phyloP scores from a whole-genome alignment of 2,797 vertebrate species.

The Macroramphosus scolopax region DNA sequence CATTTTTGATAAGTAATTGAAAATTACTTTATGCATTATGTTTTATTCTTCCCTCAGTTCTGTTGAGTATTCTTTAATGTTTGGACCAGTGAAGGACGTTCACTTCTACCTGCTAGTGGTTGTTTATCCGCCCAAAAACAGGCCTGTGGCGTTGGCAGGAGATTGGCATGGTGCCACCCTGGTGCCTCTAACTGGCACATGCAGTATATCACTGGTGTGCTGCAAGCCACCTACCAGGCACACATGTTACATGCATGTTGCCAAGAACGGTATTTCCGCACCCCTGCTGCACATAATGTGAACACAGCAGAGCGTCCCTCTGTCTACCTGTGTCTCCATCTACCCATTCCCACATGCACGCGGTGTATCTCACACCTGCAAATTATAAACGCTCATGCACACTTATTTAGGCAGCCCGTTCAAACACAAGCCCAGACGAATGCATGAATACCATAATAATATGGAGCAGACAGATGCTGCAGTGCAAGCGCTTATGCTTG shows the following conservation, averaged over 20 bases:
- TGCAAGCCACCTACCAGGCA: conserved; percentile 66
- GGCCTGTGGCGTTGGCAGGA: conserved; percentile 57
- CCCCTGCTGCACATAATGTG: conserved; percentile 67
- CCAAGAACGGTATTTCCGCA: conserved; percentile 78
- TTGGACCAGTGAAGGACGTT: conserved; percentile 49
- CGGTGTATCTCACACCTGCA: conserved; percentile 41
- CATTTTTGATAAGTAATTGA: too few species aligned
- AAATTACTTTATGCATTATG: too few species aligned
- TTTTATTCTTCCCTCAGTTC: conserved; percentile 3
- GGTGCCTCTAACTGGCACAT: conserved; percentile 69
- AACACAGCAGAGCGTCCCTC: conserved; percentile 69
- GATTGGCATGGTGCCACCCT: conserved; percentile 64
- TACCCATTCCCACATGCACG: conserved; percentile 15
- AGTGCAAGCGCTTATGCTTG: conserved; percentile 8
- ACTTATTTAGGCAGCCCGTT: conserved; percentile 5
- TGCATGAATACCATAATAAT: conserved; percentile 13
- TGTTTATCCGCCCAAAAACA: conserved; percentile 42
- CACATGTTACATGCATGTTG: conserved; percentile 77
- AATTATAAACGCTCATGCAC: conserved; percentile 6
- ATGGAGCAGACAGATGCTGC: conserved; percentile 34
- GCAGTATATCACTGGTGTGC: conserved; percentile 43
- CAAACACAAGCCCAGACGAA: conserved; percentile 12
- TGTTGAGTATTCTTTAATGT: conserved; percentile 15
- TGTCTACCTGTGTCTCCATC: conserved; percentile 59
- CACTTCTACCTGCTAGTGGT: conserved; percentile 17